Evolutionary conservation across 2,113 vertebrate species (phyloP), one percentile per base, ranked within the genome.

Genomic region (Pristiophorus japonicus): DNA sequence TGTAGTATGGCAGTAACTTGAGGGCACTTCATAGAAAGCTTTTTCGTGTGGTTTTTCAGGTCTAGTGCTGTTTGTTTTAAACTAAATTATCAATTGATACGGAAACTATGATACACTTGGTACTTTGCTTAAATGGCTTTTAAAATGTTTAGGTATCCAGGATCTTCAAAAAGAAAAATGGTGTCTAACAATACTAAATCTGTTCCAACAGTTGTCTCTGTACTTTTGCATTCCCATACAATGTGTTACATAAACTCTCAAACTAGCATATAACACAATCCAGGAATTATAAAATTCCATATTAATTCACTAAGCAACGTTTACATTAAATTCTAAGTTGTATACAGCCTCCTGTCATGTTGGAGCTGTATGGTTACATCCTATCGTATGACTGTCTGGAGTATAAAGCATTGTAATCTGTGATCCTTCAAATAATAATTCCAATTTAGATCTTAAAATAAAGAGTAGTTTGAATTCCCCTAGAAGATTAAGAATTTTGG

Each of bases 121-220:
- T 87, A 87, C 84, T 87, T 62, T 62, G 51, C 47, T 55, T 55
- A 47, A 88, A 88, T 88, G 30, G 51, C 88, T 91, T 91, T 91
- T 91, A 91, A 91, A 91, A 91, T 91, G 30, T 91, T 91, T 91
- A 18, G 88, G 88, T 91, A 38, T 91, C 88, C 42, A 91, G 88
- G 30, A 10, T 62, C 10, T n/a, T 62, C 88, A 62, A 34, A 55
- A 87, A 51, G 22, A 45, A 87, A 51, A 51, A 47, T 51, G 47
- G 30, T 55, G 24, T 27, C n/a, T 34, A 5, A 87, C 16, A 91
- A 14, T 62, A 91, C 59, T 91, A 38, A 91, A 91, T 62, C 55
- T 91, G 12, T 91, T 91, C 18, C 88, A 55, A 91, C 88, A 34
- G 87, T 91, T 16, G n/a, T 91, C 14, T n/a, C 30, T 63, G 11